Conservation (phyloP, 2,888 invertebrate species). For the Ophioninae sp. region DNA sequence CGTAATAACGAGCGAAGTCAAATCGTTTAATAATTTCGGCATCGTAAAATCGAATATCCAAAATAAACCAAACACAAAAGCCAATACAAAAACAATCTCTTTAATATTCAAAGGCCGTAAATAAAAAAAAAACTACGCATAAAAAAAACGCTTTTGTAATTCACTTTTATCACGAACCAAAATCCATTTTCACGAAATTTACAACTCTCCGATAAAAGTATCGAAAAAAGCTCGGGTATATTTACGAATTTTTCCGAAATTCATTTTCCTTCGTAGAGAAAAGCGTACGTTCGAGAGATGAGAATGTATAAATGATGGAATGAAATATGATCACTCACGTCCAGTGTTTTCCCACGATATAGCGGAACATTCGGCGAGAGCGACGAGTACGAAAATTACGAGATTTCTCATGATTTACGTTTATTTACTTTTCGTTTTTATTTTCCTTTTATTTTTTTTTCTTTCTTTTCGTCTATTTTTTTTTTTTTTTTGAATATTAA, state of each 20-base stretch:
- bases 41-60: too few relatives aligned
- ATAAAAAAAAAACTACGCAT: too few relatives aligned
- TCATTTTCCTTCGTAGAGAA: not conserved
- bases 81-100: too few relatives aligned
- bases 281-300: not conserved
- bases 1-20: too few relatives aligned
- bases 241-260: not conserved
- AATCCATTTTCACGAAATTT: not conserved
- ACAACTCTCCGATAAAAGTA: not conserved
- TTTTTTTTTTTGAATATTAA: not conserved
- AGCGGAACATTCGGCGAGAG: slow-evolving; percentile 51
- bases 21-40: too few relatives aligned
- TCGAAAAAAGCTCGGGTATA: not conserved
- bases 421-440: slow-evolving; percentile 1
- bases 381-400: slow-evolving; percentile 47
- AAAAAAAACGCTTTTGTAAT: not conserved
- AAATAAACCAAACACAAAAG: too few relatives aligned
- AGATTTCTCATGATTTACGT: slow-evolving; percentile 38
- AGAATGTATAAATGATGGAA: not conserved
- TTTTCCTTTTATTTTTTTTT: not conserved
- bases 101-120: too few relatives aligned
- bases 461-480: not conserved
- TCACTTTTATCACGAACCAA: not conserved
- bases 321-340: slow-evolving; percentile 54
- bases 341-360: slow-evolving; percentile 53